Evolutionary conservation across 2,888 invertebrate species (phyloP).

Genomic region (Agrochola lota): DNA sequence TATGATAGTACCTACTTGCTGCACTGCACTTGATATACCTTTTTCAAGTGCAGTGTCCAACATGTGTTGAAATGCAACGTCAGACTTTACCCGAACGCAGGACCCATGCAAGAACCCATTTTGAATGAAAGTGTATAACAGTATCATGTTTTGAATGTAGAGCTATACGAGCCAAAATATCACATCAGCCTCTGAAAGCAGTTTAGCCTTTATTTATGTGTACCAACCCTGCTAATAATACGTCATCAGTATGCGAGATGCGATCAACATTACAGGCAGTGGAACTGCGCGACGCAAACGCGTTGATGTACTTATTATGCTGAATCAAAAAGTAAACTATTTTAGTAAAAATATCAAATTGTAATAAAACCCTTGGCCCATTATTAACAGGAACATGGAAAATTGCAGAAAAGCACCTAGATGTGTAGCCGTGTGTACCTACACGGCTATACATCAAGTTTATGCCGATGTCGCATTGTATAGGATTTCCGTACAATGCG

Average conservation of each 20-base stretch:
- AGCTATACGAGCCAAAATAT: neutral
- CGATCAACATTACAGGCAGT: constrained; percentile 18
- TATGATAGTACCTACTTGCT: too few relatives aligned
- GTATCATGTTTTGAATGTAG: too few relatives aligned
- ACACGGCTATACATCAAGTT: too few relatives aligned
- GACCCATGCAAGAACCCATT: too few relatives aligned
- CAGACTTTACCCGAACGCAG: too few relatives aligned
- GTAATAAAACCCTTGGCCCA: neutral
- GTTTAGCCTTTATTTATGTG: neutral
- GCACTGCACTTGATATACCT: too few relatives aligned
- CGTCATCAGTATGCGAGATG: constrained; percentile 34
- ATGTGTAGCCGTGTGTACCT: too few relatives aligned
- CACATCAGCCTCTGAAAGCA: neutral
- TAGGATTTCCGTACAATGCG: too few relatives aligned
- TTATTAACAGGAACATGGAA: neutral
- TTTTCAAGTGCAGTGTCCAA: too few relatives aligned
- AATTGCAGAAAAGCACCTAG: neutral
- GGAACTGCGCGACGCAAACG: constrained; percentile 20
- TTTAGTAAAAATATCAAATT: constrained; percentile 1
- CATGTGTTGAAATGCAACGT: too few relatives aligned
- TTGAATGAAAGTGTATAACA: too few relatives aligned
- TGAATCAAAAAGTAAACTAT: neutral
- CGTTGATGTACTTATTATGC: neutral
- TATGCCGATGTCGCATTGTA: too few relatives aligned
- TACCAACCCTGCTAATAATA: constrained; percentile 18